Conservation (phyloP, 1,140 invertebrate genomes). For the Habropoda laboriosa region DNA sequence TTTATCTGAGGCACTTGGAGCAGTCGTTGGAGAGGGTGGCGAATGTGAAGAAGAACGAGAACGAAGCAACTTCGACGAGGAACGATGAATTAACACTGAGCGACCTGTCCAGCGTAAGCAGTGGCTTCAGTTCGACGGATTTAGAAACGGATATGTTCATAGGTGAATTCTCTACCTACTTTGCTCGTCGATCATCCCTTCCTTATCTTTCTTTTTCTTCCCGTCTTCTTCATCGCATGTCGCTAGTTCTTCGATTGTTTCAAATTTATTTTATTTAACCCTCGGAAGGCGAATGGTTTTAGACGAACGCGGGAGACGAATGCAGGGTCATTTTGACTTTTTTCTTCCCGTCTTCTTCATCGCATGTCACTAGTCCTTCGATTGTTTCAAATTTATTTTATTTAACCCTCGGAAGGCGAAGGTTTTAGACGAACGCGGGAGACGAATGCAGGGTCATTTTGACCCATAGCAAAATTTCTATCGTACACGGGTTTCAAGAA, state of each 20-base stretch:
- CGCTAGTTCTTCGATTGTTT: too few species aligned
- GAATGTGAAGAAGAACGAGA: slow-evolving; percentile 76
- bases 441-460: too few species aligned
- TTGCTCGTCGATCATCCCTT: not conserved
- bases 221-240: not conserved
- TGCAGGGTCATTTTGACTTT: too few species aligned
- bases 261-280: too few species aligned
- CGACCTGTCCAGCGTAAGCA: slow-evolving; percentile 86
- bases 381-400: too few species aligned
- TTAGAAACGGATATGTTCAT: slow-evolving; percentile 83
- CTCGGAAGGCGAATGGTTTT: too few species aligned
- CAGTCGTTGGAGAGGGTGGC: slow-evolving; percentile 86
- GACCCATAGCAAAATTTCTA: too few species aligned
- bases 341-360: not conserved
- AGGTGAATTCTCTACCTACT: slow-evolving; percentile 64
- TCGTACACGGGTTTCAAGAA: too few species aligned
- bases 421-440: too few species aligned
- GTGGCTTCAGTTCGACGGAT: slow-evolving; percentile 87
- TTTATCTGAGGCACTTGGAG: slow-evolving; percentile 88
- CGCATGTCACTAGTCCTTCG: too few species aligned
- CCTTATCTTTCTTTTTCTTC: not conserved
- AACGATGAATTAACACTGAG: slow-evolving; percentile 82
- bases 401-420: too few species aligned
- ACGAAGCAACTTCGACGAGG: slow-evolving; percentile 79
- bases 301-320: too few species aligned